A percentile compares a stretch with the other conserved stretches of the same genome.
phyloP scores from a whole-genome alignment of 2,888 invertebrate genomes.

The Phoronis australis region DNA sequence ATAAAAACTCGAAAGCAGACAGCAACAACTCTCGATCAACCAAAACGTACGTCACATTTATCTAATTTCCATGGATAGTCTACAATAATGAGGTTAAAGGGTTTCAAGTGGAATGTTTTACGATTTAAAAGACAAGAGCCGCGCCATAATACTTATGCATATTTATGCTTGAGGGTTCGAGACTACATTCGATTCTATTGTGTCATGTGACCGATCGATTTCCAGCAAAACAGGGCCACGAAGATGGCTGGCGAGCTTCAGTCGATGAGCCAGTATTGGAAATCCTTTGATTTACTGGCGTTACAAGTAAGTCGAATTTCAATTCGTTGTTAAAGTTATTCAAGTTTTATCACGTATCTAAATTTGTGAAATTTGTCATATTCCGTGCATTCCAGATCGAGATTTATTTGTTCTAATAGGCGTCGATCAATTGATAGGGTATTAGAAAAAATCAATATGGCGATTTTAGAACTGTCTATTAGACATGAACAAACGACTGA shows the following conservation, averaged over 20 bases:
- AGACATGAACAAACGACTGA: too few species aligned
- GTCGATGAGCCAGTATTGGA: constrained; percentile 55
- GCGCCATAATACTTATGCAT: too few species aligned
- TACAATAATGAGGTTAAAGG: too few species aligned
- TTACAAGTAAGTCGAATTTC: constrained; percentile 45
- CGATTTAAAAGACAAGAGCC: too few species aligned
- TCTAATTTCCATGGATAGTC: too few species aligned
- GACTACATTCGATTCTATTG: constrained; percentile 32
- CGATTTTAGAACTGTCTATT: constrained; percentile 23
- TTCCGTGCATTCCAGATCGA: constrained; percentile 3
- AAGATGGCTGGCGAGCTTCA: constrained; percentile 56
- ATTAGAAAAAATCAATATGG: constrained; percentile 35
- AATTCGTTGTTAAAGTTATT: constrained; percentile 1
- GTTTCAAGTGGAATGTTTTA: too few species aligned
- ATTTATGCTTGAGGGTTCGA: constrained; percentile 16
- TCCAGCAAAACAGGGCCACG: constrained; percentile 38
- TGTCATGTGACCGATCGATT: constrained; percentile 50
- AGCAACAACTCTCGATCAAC: too few species aligned
- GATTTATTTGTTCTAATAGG: constrained; percentile 5
- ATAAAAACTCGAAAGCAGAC: too few species aligned
- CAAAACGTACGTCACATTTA: too few species aligned
- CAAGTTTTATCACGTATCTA: neutral
- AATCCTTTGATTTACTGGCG: constrained; percentile 53
- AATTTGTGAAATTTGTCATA: neutral
- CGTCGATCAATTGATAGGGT: constrained; percentile 27